These are phyloP conservation scores for Atherinomorus stipes DNA, from an alignment of 2,113 vertebrate genomes.

Conservation along the genomic window DNA sequence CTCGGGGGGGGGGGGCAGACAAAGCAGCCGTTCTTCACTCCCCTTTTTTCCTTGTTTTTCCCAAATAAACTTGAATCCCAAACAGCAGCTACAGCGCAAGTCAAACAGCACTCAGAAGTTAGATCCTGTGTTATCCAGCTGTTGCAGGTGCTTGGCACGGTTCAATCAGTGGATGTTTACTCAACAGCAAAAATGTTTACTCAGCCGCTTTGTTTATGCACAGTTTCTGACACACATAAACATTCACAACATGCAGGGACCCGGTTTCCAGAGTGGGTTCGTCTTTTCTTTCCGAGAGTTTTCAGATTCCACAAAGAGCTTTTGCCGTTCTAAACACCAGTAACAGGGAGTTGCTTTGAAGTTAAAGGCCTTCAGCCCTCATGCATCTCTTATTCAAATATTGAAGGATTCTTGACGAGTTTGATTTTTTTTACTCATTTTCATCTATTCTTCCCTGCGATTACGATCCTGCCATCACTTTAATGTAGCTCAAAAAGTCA, in stretches of 20 bases:
- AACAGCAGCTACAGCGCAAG: constrained; percentile 74
- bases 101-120: constrained; percentile 73
- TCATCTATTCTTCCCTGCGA: neutral
- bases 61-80: constrained; percentile 74
- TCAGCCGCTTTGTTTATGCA: constrained; percentile 64
- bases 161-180: constrained; percentile 71
- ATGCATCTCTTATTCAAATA: neutral
- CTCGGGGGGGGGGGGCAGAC: constrained; percentile 51
- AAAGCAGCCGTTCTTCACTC: constrained; percentile 61
- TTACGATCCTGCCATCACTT: neutral
- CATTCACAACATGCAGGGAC: constrained; percentile 59
- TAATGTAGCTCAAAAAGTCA: too few relatives aligned
- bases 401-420: neutral
- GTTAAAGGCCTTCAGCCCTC: neutral
- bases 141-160: constrained; percentile 74
- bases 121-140: constrained; percentile 54
- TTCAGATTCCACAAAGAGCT: constrained; percentile 27
- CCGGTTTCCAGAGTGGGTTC: constrained; percentile 28
- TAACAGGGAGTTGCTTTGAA: neutral
- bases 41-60: constrained; percentile 66
- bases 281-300: neutral
- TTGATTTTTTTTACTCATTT: neutral
- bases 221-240: constrained; percentile 58
- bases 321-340: neutral
- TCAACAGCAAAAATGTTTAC: constrained; percentile 70